Evolutionary conservation across 2,113 vertebrate species (phyloP).

Genomic region (Grus americana): DNA sequence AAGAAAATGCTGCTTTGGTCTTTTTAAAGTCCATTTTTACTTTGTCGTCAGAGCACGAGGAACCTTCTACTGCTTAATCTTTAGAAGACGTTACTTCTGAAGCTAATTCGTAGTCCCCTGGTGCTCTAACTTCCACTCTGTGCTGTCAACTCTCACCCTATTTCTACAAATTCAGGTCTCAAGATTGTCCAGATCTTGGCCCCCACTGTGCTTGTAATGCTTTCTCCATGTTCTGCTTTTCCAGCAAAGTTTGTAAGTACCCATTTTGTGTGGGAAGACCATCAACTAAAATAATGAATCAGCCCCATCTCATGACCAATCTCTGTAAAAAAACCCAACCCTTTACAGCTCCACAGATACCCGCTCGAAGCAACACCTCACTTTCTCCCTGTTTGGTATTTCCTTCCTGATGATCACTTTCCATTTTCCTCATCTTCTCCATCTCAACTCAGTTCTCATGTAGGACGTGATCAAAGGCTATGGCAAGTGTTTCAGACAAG

Average conservation of each 20-base stretch:
- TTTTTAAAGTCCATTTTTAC: background rate
- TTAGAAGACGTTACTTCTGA: background rate
- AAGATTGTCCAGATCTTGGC: background rate
- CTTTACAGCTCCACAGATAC: background rate
- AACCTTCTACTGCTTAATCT: background rate
- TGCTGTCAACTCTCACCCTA: background rate
- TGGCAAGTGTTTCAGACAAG: background rate
- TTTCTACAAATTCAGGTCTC: background rate
- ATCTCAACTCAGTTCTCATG: background rate
- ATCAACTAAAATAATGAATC: background rate
- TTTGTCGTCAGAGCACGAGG: background rate
- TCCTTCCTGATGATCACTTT: background rate
- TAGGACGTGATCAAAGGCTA: background rate
- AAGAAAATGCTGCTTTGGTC: background rate
- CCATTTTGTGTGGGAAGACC: background rate
- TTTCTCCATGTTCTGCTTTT: background rate
- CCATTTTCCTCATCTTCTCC: background rate
- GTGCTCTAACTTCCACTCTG: background rate
- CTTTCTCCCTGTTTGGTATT: background rate
- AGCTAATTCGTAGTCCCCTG: background rate
- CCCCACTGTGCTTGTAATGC: background rate
- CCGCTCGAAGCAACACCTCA: rapidly evolving
- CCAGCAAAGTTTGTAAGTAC: background rate
- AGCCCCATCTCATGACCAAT: background rate
- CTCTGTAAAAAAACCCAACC: background rate